Conservation (phyloP, 2,797 vertebrate species). For the Cichlasoma orientale region DNA sequence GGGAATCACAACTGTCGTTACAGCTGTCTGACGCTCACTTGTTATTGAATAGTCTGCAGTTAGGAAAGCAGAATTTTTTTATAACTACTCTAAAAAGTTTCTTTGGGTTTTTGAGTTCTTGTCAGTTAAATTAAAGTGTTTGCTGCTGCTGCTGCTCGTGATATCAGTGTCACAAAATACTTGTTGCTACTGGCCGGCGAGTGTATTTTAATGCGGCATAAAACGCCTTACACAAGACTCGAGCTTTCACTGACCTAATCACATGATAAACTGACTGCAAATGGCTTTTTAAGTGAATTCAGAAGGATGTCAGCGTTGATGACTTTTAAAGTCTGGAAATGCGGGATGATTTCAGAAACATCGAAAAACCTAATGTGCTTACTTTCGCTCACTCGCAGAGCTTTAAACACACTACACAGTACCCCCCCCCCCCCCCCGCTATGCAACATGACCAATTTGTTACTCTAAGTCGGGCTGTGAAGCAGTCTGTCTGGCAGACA, state of each 20-base stretch:
- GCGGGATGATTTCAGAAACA: background rate
- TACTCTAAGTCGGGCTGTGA: background rate
- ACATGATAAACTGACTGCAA: background rate
- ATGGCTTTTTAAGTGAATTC: background rate
- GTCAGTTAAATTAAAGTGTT: background rate
- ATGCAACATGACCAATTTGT: background rate
- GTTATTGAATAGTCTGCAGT: constrained; percentile 14
- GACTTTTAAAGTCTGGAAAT: background rate
- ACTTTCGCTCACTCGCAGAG: background rate
- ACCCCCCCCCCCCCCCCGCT: background rate
- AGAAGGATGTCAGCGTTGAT: background rate
- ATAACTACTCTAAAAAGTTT: background rate
- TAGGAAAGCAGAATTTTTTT: constrained; percentile 20
- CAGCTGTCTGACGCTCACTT: constrained; percentile 8
- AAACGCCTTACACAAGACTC: background rate
- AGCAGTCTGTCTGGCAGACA: background rate
- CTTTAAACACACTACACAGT: background rate
- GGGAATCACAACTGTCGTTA: constrained; percentile 41
- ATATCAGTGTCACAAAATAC: background rate
- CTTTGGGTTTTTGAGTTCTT: background rate
- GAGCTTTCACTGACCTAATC: background rate
- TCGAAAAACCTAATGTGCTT: background rate
- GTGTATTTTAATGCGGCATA: background rate
- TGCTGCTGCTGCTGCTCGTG: background rate
- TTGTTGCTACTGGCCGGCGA: constrained; percentile 2